Percentiles rank a stretch among this genome's conserved stretches.
These are phyloP conservation scores for Drosophila tripunctata DNA, from an alignment of 2,888 invertebrate species.

Conservation along the genomic window DNA sequence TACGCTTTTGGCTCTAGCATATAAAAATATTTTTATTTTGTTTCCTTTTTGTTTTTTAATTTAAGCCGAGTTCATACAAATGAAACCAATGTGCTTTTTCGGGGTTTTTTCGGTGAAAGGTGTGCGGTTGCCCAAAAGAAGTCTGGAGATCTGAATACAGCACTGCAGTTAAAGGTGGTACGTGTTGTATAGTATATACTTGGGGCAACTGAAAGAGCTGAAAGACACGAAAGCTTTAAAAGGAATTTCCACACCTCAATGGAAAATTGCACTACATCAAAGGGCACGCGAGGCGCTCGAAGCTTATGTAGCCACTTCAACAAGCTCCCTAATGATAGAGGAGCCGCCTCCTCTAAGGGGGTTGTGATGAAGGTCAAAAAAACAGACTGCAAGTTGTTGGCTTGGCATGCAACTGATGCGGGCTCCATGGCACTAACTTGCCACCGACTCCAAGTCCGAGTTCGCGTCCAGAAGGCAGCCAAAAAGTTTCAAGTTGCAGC, in stretches of 20 bases:
- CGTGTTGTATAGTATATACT: too few relatives aligned
- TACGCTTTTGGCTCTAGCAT: slow-evolving; percentile 38
- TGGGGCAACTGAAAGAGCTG: slow-evolving; percentile 2
- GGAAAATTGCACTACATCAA: slow-evolving; percentile 30
- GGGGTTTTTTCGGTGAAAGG: slow-evolving; percentile 38
- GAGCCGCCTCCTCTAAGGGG: background rate
- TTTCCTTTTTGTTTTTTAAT: slow-evolving; percentile 3
- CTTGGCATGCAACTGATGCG: slow-evolving; percentile 34
- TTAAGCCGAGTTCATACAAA: slow-evolving; percentile 46
- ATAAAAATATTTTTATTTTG: background rate
- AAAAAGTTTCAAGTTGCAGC: slow-evolving; percentile 34
- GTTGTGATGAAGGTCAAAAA: slow-evolving; percentile 41
- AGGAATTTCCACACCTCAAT: slow-evolving; percentile 59
- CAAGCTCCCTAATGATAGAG: slow-evolving; percentile 47
- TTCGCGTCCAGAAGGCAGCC: slow-evolving; percentile 30
- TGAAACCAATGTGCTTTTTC: slow-evolving; percentile 37
- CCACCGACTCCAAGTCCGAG: too few relatives aligned
- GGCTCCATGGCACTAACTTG: slow-evolving; percentile 12
- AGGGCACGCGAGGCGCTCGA: slow-evolving; percentile 43
- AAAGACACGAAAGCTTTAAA: slow-evolving; percentile 36
- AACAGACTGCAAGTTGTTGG: slow-evolving; percentile 14
- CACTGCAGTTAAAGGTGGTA: background rate
- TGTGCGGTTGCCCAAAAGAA: slow-evolving; percentile 47
- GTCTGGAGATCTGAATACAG: slow-evolving; percentile 17
- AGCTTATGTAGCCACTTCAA: slow-evolving; percentile 46